phyloP scores from a whole-genome alignment of 2,888 invertebrate genomes.

The Neoaliturus tenellus region DNA sequence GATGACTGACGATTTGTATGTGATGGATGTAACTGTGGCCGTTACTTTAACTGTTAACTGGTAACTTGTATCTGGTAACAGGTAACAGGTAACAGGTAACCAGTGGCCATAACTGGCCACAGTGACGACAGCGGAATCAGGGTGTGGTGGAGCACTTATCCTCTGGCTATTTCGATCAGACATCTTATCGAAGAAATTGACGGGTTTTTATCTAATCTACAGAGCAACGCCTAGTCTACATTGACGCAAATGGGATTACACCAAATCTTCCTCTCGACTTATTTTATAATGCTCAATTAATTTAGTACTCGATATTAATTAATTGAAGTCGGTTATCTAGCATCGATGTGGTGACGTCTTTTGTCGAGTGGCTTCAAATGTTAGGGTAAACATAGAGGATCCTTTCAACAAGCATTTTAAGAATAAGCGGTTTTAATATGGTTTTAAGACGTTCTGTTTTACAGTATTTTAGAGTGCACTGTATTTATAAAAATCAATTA shows the following conservation, averaged over 20 bases:
- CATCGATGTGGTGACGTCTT: background rate
- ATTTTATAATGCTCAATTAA: background rate
- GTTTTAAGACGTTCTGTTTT: too few species aligned
- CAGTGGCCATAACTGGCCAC: too few species aligned
- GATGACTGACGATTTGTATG: too few species aligned
- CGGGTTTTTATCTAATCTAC: conserved; percentile 18
- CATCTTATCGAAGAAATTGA: conserved; percentile 22
- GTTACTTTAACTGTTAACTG: too few species aligned
- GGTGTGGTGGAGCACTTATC: background rate
- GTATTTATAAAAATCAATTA: too few species aligned
- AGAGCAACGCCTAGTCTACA: conserved; percentile 15
- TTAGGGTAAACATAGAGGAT: too few species aligned
- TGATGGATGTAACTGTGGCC: too few species aligned
- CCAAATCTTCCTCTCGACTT: conserved; percentile 6
- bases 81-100: too few species aligned
- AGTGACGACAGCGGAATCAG: background rate
- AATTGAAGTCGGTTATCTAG: background rate
- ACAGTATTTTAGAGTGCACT: too few species aligned
- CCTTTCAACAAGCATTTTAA: too few species aligned
- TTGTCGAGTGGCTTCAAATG: background rate
- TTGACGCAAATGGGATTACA: conserved; percentile 18
- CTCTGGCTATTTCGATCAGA: conserved; percentile 6
- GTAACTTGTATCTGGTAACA: too few species aligned
- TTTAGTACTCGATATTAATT: background rate
- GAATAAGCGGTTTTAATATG: too few species aligned